Evolutionary conservation across 1,140 invertebrate species (phyloP).

Genomic region (Drosophila guanche): DNA sequence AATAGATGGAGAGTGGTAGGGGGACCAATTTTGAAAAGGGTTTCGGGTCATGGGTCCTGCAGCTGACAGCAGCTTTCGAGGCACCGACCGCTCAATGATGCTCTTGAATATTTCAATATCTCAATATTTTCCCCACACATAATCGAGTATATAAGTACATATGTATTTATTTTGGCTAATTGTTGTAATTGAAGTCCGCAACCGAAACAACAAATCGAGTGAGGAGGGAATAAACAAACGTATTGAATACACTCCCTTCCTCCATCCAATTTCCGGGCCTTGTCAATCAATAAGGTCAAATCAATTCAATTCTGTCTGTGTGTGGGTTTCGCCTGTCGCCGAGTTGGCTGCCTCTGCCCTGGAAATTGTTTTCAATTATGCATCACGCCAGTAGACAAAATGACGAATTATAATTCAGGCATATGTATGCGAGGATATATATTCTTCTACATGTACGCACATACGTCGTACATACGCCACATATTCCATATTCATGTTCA

Average conservation of each 20-base stretch:
- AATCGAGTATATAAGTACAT: constrained; percentile 1
- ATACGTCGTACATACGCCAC: constrained; percentile 2
- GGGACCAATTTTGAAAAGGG: constrained; percentile 62
- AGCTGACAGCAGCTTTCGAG: constrained; percentile 56
- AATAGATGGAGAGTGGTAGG: not conserved
- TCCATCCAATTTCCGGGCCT: constrained; percentile 32
- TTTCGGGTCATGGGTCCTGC: constrained; percentile 44
- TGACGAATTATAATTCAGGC: constrained; percentile 40
- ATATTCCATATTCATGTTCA: constrained; percentile 11
- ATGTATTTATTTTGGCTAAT: constrained; percentile 36
- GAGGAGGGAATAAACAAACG: constrained; percentile 41
- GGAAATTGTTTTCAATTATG: constrained; percentile 75
- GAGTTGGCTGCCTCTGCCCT: constrained; percentile 22
- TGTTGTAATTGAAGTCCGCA: constrained; percentile 54
- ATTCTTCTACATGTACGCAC: not conserved
- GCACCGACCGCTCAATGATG: constrained; percentile 46
- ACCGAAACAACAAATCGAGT: constrained; percentile 15
- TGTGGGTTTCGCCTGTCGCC: constrained; percentile 26
- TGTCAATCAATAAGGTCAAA: constrained; percentile 78
- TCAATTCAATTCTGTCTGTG: constrained; percentile 57
- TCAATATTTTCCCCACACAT: constrained; percentile 25
- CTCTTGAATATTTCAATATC: constrained; percentile 38
- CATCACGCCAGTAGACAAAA: constrained; percentile 49
- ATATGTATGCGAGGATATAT: not conserved
- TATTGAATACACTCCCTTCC: constrained; percentile 1